Percentiles rank a stretch among this genome's conserved stretches.
Conservation (phyloP, 2,888 invertebrate species). For the Endotricha flammealis region DNA sequence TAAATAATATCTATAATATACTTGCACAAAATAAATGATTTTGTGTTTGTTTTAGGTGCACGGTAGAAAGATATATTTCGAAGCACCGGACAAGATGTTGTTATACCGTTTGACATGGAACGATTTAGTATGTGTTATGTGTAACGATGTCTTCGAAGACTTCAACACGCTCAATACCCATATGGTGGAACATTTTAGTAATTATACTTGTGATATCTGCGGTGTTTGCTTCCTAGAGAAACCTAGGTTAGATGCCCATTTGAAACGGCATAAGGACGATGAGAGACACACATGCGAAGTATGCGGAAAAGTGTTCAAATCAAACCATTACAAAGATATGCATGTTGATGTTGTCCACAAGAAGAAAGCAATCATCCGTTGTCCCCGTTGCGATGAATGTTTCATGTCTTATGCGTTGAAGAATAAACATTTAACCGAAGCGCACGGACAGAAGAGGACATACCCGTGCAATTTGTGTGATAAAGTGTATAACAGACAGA, state of each 20-base stretch:
- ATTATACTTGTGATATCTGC: conserved; percentile 63
- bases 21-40: too few relatives aligned
- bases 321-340: conserved; percentile 67
- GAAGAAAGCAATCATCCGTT: conserved; percentile 62
- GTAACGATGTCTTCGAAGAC: conserved; percentile 62
- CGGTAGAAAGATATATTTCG: conserved; percentile 63
- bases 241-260: conserved; percentile 65
- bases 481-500: conserved; percentile 66
- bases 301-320: conserved; percentile 68
- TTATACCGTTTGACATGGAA: conserved; percentile 60
- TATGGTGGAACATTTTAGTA: conserved; percentile 68
- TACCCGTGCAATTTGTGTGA: conserved; percentile 68
- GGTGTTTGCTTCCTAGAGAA: conserved; percentile 71
- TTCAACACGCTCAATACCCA: conserved; percentile 62
- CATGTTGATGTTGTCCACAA: conserved; percentile 68
- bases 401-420: conserved; percentile 68
- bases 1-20: too few relatives aligned
- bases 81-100: conserved; percentile 63
- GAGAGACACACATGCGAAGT: conserved; percentile 73
- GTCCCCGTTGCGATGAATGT: conserved; percentile 64
- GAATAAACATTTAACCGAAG: conserved; percentile 62
- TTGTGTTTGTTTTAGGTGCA: too few relatives aligned
- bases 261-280: conserved; percentile 66
- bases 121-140: conserved; percentile 64
- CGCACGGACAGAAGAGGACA: conserved; percentile 60